These are phyloP conservation scores for Plemyria rubiginata DNA, from an alignment of 2,888 invertebrate genomes.

Conservation along the genomic window DNA sequence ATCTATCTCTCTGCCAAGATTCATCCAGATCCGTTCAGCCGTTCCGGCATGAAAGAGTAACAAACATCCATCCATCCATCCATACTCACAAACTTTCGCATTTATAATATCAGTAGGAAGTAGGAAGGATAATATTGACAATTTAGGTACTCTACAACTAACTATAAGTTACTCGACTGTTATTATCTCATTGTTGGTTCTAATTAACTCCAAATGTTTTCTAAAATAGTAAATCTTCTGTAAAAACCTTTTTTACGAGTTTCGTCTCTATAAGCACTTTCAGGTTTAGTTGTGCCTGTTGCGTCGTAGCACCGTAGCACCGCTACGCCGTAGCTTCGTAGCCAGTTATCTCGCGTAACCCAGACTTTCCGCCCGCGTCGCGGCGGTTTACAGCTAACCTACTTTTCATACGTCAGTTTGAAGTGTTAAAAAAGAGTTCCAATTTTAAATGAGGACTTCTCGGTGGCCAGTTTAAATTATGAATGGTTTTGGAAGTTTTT, in stretches of 20 bases:
- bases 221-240: not conserved
- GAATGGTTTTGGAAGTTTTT: slow-evolving; percentile 50
- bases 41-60: too few species aligned
- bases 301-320: slow-evolving; percentile 62
- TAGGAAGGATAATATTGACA: too few species aligned
- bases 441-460: slow-evolving; percentile 51
- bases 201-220: not conserved
- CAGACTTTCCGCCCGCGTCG: slow-evolving; percentile 72
- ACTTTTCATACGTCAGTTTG: slow-evolving; percentile 51
- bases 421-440: slow-evolving; percentile 45
- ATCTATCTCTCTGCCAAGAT: too few species aligned
- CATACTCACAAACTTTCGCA: too few species aligned
- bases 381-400: slow-evolving; percentile 55
- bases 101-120: too few species aligned
- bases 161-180: too few species aligned
- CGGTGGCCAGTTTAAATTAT: slow-evolving; percentile 52
- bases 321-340: slow-evolving; percentile 53
- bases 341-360: slow-evolving; percentile 73
- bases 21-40: too few species aligned
- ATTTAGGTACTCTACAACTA: too few species aligned
- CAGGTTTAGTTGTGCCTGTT: slow-evolving; percentile 66
- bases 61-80: too few species aligned
- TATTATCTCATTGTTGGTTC: too few species aligned
- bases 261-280: slow-evolving; percentile 14
- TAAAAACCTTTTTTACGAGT: not conserved